Evolutionary conservation across 2,113 vertebrate species (phyloP).

Genomic region (Rhinichthys klamathensis): DNA sequence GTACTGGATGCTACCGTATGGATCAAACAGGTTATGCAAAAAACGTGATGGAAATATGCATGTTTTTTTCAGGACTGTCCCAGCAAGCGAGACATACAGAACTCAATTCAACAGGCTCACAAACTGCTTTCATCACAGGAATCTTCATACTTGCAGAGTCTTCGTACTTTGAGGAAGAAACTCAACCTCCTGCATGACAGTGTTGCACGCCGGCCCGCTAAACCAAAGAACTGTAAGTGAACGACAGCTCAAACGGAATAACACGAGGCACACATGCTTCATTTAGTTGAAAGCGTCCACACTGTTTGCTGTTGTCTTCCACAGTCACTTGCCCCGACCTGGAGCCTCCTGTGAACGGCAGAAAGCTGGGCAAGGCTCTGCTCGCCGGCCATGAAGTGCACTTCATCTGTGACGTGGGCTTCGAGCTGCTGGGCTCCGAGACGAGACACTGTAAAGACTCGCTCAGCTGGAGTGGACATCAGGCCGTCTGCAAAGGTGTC

Average conservation of each 20-base stretch:
- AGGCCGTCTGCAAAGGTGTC: conserved; percentile 79
- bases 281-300: no score
- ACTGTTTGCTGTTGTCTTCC: neutral
- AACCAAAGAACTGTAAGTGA: conserved; percentile 72
- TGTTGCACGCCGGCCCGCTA: conserved; percentile 63
- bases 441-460: conserved; percentile 78
- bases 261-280: no score
- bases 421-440: conserved; percentile 80
- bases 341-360: conserved; percentile 71
- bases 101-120: conserved; percentile 79
- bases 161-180: conserved; percentile 78
- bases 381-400: conserved; percentile 80
- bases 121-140: conserved; percentile 83
- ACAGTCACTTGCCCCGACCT: conserved; percentile 78
- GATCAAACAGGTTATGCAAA: neutral
- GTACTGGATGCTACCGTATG: neutral
- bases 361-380: conserved; percentile 76
- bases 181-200: conserved; percentile 78
- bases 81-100: conserved; percentile 74
- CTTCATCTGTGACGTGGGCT: conserved; percentile 79
- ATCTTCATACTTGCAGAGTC: conserved; percentile 76
- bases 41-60: no score
- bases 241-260: no score
- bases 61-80: conserved; percentile 75
- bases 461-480: conserved; percentile 79